Evolutionary conservation across 1,140 invertebrate genomes (phyloP), one percentile per base, ranked within the genome.

Genomic region (Rhyzopertha dominica): DNA sequence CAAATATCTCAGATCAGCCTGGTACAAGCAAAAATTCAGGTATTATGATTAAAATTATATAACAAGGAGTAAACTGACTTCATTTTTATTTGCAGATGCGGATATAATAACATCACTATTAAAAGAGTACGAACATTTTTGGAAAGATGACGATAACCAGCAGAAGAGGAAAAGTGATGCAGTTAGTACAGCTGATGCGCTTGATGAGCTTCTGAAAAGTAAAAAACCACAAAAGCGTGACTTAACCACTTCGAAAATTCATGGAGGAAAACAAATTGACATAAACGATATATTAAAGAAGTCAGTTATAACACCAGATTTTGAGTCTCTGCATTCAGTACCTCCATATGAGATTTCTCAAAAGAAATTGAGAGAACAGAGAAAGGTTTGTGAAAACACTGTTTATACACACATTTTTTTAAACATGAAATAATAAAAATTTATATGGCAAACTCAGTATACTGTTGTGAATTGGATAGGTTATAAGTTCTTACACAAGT

Each of bases 251-350:
- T 61, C 39, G 65, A 0, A 49, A 61, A 1, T 53, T 66, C 17
- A 65, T 67, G 35, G 57, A 63, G 32, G 36, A 5, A 5, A 59
- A 63, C 10, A 51, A 48, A 14, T 20, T 64, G 73, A 82, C 68
- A 58, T 82, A 37, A 74, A 74, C 19, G 64, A 74, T 43, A 58
- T 77, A 46, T 67, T 85, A 66, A 61, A 79, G 48, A 84, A 81
- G 41, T 80, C 80, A 22, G 75, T 81, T 5, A 59, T 85, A 3
- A 73, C 72, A 23, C 71, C 79, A 5, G 82, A 79, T 17, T 79
- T 86, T 57, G 85, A 87, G 56, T 73, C 79, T 58, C 53, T 79
- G 16, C 69, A 80, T 37, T 54, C 63, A 14, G 61, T 87, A 7
- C 79, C 82, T 5, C 70, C 71, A 13, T 81, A 80, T 56, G 62